Base-by-base conservation (phyloP, 2,113 vertebrate species). In the Nycticryphes semicollaris region DNA sequence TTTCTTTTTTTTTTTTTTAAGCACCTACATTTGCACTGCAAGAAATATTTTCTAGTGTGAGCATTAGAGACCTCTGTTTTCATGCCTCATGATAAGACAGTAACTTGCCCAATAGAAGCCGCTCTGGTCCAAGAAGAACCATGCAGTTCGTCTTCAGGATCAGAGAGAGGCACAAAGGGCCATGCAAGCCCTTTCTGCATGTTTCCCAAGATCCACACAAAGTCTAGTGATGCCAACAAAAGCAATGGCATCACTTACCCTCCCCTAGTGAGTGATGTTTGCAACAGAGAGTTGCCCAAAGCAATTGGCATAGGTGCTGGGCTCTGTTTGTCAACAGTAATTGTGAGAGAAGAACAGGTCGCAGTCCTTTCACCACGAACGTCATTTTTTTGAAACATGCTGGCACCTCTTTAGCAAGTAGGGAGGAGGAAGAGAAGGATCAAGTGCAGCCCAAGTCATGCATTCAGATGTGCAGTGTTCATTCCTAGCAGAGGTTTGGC, bases 381-480 rank as follows among this genome's bases (percentile, higher is more conserved):
- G 1, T 15, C 2, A 19, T 59, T 43, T 89, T 84, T 75, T 37
- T 30, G 6, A 84, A 91, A 59, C 11, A 4, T n/a, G 3, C 25
- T 84, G 57, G 2, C 23, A 75, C 21, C 12, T 76, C 53, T 87
- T 87, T 54, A 70, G 15, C 27, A 76, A 30, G 11, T 0, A 43
- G 51, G 31, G 47, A 80, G 50, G 18, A 69, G 35, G 14, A 48
- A 39, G 20, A 48, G 8, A 48, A 66, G 67, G 35, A 81, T 17
- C 51, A 75, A 22, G 14, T 10, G 18, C 37, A 68, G 53, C 27
- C 14, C 9, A 18, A 10, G 27, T 25, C 33, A 14, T 64, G 18
- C 3, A 1, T 51, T 90, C 0, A 0, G 16, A 18, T 7, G 25
- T 73, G 50, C 48, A 53, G 41, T 1, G 2, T 9, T 72, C 43